Base-by-base conservation (phyloP, 1,140 invertebrate species). In the Zaprionus capensis region DNA sequence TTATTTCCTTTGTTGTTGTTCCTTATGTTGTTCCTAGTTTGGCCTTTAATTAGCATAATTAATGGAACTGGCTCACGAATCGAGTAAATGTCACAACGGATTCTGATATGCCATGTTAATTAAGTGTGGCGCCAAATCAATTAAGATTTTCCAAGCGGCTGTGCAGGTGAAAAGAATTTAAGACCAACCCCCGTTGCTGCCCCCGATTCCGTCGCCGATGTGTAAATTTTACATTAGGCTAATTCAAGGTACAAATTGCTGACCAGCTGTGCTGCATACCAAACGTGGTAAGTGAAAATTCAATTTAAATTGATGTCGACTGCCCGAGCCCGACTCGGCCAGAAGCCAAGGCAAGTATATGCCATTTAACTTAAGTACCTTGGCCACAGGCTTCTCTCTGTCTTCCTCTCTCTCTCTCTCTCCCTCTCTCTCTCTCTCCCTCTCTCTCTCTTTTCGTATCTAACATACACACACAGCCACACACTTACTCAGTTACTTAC, bases 251-350 rank as follows among this genome's bases (percentile, higher is more conserved):
- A 91, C 86, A 91, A 91, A 91, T 91, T 91, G 79, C 68, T 69
- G 77, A 59, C 68, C 70, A 78, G 71, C 80, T 91, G 77, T 36
- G 55, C 74, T 70, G 87, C 73, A 91, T 91, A 86, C 86, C 66
- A 91, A 91, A 53, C 53, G 78, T 79, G 55, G 85, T 87, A 90
- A 90, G 87, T 91, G 87, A 87, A 91, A 91, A 91, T 91, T 91
- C 87, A 91, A 91, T 91, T 91, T 91, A 91, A 91, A 91, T 91
- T 91, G 87, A 91, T 86, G 87, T 84, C 82, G 82, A 87, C 83
- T 78, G 81, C 53, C 57, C 69, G 38, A 56, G 49, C 34, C 63
- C 46, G 20, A 7, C 20, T 22, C 6, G 34, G 36, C 34, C 64
- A 56, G 66, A 62, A 72, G 53, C 64, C 56, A 64, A 73, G 79